Conservation (phyloP, 2,888 invertebrate genomes). For the Platynereis dumerilii region DNA sequence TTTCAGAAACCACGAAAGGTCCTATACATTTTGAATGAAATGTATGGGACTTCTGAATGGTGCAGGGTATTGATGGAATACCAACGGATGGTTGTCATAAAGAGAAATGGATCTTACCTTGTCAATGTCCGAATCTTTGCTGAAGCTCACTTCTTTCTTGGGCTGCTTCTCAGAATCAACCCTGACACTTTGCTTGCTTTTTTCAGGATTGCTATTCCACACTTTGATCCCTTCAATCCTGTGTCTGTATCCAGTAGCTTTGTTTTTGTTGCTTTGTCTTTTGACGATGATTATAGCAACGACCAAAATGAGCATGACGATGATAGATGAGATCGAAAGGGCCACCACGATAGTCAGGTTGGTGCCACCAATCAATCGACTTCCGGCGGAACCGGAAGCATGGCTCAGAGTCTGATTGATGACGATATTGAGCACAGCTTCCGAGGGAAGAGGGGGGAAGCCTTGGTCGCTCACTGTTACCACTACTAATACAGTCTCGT, state of each 20-base stretch:
- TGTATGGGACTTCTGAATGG: too few species aligned
- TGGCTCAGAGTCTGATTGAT: constrained; percentile 8
- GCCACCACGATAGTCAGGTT: constrained; percentile 21
- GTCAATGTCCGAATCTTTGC: not conserved
- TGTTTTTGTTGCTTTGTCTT: constrained; percentile 5
- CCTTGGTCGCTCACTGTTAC: constrained; percentile 18
- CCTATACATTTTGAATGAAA: too few species aligned
- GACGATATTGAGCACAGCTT: constrained; percentile 14
- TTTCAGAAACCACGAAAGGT: too few species aligned
- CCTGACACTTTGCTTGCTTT: not conserved
- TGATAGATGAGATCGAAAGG: constrained; percentile 13
- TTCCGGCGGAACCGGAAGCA: not conserved
- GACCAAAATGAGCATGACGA: constrained; percentile 15
- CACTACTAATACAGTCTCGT: constrained; percentile 8
- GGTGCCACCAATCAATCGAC: constrained; percentile 19
- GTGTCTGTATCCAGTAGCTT: not conserved
- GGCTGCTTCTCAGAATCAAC: not conserved
- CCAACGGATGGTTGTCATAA: too few species aligned
- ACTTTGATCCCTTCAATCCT: constrained; percentile 5
- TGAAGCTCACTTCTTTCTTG: constrained; percentile 7
- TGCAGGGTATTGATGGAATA: too few species aligned
- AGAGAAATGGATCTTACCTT: too few species aligned
- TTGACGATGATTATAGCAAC: constrained; percentile 16
- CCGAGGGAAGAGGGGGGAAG: constrained; percentile 5
- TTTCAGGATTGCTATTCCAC: not conserved